Percentiles rank a stretch among this genome's conserved stretches.
Conservation (phyloP, 2,888 invertebrate species). For the Pemphredon lugubris region DNA sequence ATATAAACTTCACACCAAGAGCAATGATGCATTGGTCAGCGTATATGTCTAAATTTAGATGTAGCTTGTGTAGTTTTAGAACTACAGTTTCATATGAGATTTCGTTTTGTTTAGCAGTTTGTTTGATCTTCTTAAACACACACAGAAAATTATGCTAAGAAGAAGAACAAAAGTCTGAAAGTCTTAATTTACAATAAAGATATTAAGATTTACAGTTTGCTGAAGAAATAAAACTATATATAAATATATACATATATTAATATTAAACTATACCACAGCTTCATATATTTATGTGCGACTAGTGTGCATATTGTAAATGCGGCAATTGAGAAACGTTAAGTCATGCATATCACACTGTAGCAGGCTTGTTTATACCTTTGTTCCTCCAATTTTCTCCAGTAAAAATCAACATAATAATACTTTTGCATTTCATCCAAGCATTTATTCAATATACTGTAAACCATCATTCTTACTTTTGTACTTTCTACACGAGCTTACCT, state of each 20-base stretch:
- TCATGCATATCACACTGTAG: slow-evolving; percentile 51
- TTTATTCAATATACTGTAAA: slow-evolving; percentile 36
- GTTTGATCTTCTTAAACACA: slow-evolving; percentile 35
- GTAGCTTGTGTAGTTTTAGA: slow-evolving; percentile 76
- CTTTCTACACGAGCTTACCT: slow-evolving; percentile 29
- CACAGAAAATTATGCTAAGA: slow-evolving; percentile 38
- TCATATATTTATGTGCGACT: slow-evolving; percentile 44
- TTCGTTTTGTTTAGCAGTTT: slow-evolving; percentile 44
- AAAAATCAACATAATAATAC: too few species aligned
- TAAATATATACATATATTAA: slow-evolving; percentile 44
- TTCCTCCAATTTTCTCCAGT: slow-evolving; percentile 52
- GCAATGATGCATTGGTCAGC: slow-evolving; percentile 78
- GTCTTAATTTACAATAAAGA: slow-evolving; percentile 44
- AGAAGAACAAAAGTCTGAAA: slow-evolving; percentile 48
- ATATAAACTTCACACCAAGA: slow-evolving; percentile 72
- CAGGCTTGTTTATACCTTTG: slow-evolving; percentile 57
- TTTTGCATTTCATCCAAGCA: slow-evolving; percentile 45
- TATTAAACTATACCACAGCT: slow-evolving; percentile 38
- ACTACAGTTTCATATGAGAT: slow-evolving; percentile 61
- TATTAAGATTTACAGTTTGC: slow-evolving; percentile 38
- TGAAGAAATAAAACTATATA: slow-evolving; percentile 39
- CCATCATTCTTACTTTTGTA: slow-evolving; percentile 49
- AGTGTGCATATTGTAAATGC: slow-evolving; percentile 41
- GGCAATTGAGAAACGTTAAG: slow-evolving; percentile 43
- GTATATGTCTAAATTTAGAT: slow-evolving; percentile 80